These are phyloP conservation scores for Andricus quercusramuli DNA, from an alignment of 2,888 invertebrate genomes.

Conservation along the genomic window DNA sequence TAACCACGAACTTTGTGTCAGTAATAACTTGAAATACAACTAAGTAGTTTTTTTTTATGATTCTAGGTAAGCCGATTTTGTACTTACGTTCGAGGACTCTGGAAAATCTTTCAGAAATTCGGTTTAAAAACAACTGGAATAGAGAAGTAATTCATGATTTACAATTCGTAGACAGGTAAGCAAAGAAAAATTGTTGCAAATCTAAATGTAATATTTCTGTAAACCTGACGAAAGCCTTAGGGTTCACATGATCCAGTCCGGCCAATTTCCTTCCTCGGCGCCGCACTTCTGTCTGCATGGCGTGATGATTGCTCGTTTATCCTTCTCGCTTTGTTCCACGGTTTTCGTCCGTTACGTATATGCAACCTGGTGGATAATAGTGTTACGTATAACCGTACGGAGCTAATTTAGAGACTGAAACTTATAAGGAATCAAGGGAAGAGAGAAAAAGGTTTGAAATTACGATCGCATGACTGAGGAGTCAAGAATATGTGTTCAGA, in stretches of 20 bases:
- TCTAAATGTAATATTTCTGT: background rate
- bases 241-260: slow-evolving; percentile 51
- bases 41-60: background rate
- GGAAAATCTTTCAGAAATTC: background rate
- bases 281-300: slow-evolving; percentile 45
- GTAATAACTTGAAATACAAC: no score
- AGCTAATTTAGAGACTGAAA: slow-evolving; percentile 3
- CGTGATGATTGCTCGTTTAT: slow-evolving; percentile 52
- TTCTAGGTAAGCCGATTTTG: slow-evolving; percentile 3
- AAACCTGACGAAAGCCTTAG: background rate
- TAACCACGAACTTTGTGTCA: no score
- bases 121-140: background rate
- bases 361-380: slow-evolving; percentile 7
- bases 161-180: background rate
- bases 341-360: slow-evolving; percentile 12
- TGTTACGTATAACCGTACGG: background rate
- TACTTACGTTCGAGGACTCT: background rate
- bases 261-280: slow-evolving; percentile 52
- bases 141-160: background rate
- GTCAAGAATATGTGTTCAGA: no score
- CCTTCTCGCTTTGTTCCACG: slow-evolving; percentile 76
- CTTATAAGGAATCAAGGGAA: background rate
- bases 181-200: no score
- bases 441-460: no score
- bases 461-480: background rate